These are phyloP conservation scores for Macrosoma leucophasiata DNA, from an alignment of 2,888 invertebrate species.

Conservation along the genomic window DNA sequence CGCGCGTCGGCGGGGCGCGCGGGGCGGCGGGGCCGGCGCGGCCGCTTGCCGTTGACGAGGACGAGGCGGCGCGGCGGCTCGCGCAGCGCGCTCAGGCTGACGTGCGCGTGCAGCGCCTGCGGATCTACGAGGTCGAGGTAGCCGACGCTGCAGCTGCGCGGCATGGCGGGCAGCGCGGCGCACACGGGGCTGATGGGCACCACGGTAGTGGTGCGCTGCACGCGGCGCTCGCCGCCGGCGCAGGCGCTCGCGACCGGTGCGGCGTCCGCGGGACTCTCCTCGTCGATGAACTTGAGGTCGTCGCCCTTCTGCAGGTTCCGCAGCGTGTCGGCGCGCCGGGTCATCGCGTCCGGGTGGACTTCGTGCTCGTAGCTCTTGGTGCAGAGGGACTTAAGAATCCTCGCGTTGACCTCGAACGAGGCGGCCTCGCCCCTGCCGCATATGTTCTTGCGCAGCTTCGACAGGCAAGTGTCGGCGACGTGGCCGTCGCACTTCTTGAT, in stretches of 20 bases:
- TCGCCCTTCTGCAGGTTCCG: slow-evolving; percentile 67
- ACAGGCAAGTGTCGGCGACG: slow-evolving; percentile 60
- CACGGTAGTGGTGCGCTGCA: slow-evolving; percentile 75
- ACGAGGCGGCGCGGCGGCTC: slow-evolving; percentile 87
- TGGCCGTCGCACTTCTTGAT: slow-evolving; percentile 70
- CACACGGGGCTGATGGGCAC: slow-evolving; percentile 80
- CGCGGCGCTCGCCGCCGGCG: slow-evolving; percentile 29
- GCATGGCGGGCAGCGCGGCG: slow-evolving; percentile 76
- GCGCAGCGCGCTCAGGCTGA: slow-evolving; percentile 80
- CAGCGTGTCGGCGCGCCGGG: slow-evolving; percentile 41
- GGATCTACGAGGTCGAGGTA: slow-evolving; percentile 89
- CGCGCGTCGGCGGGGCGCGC: slow-evolving; percentile 45
- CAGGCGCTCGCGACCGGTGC: slow-evolving; percentile 38
- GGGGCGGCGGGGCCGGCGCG: slow-evolving; percentile 57
- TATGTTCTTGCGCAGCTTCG: slow-evolving; percentile 64
- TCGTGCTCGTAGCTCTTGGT: slow-evolving; percentile 60
- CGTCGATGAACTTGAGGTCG: slow-evolving; percentile 83
- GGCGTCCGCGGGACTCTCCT: slow-evolving; percentile 70
- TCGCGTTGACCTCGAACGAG: slow-evolving; percentile 58
- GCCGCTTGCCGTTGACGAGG: slow-evolving; percentile 81
- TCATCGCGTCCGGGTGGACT: slow-evolving; percentile 53
- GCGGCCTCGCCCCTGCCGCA: slow-evolving; percentile 56
- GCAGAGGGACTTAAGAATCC: slow-evolving; percentile 61
- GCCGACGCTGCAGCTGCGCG: slow-evolving; percentile 91
- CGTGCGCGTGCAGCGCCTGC: slow-evolving; percentile 83